Evolutionary conservation across 2,888 invertebrate genomes (phyloP), one percentile per base, ranked within the genome.

Genomic region (Muscina levida): DNA sequence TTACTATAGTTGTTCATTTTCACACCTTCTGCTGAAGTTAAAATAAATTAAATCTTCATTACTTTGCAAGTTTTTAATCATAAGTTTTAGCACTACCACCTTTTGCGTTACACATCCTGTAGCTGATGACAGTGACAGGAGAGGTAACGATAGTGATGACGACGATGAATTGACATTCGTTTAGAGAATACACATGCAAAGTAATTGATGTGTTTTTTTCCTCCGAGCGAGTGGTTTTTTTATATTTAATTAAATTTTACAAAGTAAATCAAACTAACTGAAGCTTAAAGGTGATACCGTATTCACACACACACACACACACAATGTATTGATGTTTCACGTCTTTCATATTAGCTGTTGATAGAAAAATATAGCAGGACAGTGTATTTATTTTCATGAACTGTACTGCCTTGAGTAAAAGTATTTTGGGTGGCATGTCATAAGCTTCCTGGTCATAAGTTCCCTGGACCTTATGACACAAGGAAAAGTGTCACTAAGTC

Each of bases 261-360:
- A 79, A 72, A 79, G 76, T 79, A 77, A 79, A 79, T 79, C 57
- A 79, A 79, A 79, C 72, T 79, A 77, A 79, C 72, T 77, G 72
- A 76, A 79, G 79, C 79, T 79, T 79, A 79, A 77, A 76, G 42
- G 44, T 72, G 42, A 68, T 65, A 68, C 72, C 53, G 39, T 79
- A 48, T 1, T 8, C 8, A 48, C 19, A 48, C 19, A 8, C 48
- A 19, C 19, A 48, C 6, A 48, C 17, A 8, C 19, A 48, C 19
- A 46, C 46, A 42, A 42, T 17, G 46, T 46, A 46, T 46, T 46
- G 46, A 17, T 46, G 42, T 42, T 42, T 13, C 42, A n/a, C n/a
- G n/a, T n/a, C n/a, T n/a, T n/a, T n/a, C n/a, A n/a, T n/a, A n/a
- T n/a, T n/a, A n/a, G n/a, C n/a, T n/a, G n/a, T n/a, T n/a, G n/a